Base-by-base conservation (phyloP, 1,140 invertebrate species). In the Heterodera carotae region DNA sequence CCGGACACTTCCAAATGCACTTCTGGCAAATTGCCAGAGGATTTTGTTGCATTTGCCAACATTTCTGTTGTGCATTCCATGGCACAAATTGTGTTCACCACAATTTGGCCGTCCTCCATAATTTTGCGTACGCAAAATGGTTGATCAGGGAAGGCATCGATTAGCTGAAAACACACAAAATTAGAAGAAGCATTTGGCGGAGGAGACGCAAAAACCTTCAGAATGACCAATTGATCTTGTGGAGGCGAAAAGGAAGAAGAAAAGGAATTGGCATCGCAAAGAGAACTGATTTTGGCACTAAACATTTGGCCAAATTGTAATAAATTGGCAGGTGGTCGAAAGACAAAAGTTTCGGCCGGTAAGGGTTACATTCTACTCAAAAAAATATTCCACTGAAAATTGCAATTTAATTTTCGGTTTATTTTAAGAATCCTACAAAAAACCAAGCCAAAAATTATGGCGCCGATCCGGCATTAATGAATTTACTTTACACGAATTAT, bases 91-190 rank as follows among this genome's bases (percentile, higher is more conserved):
- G 81, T 36, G 34, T 80, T 80, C 31, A 80, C n/a, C 8, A 80
- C 64, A 31, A 80, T 39, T 36, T 74, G 29, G 1, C 43, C 75
- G 27, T 76, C 75, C 0, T 43, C 39, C 43, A 62, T 8, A 56
- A 56, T 22, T 15, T 56, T n/a, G 15, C 75, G 67, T 18, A 77
- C 75, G 33, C 75, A 76, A 78, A 76, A 29, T 10, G 75, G 39
- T 5, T 34, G 25, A 12, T 36, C 29, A 15, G 43, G 71, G n/a
- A 76, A 27, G 22, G 76, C 33, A 22, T 39, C 75, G 15, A 75
- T n/a, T 71, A 81, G 27, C 78, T 80, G 43, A 27, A n/a, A n/a
- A n/a, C n/a, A n/a, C n/a, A 83, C 77, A 79, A 12, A 79, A 77
- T 79, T 80, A 12, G 25, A 18, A 27, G 75, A n/a, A 34, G 34